Conservation (phyloP, 2,888 invertebrate species). For the Troides oblongomaculatus region DNA sequence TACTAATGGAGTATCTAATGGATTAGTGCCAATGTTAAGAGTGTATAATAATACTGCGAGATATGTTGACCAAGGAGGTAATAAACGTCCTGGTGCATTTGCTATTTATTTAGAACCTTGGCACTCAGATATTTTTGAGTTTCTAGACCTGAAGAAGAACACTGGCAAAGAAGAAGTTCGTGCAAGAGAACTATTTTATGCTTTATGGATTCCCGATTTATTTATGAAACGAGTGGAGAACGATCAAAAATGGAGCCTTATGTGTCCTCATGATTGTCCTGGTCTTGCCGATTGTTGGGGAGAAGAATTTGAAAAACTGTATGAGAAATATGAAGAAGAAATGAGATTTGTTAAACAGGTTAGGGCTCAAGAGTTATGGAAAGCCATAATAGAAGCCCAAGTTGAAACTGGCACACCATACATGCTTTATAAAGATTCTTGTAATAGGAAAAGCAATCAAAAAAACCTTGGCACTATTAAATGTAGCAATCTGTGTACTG, state of each 20-base stretch:
- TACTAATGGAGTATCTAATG: slow-evolving; percentile 96
- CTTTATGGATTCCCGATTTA: slow-evolving; percentile 98
- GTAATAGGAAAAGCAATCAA: slow-evolving; percentile 98
- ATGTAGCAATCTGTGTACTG: slow-evolving; percentile 98
- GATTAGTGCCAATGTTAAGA: slow-evolving; percentile 96
- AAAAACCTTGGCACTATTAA: slow-evolving; percentile 99
- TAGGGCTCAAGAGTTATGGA: slow-evolving; percentile 94
- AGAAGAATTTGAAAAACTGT: slow-evolving; percentile 94
- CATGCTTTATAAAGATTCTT: slow-evolving; percentile 97
- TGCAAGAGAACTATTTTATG: slow-evolving; percentile 97
- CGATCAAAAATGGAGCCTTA: slow-evolving; percentile 93
- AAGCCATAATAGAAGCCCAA: slow-evolving; percentile 95
- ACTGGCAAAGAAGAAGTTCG: slow-evolving; percentile 96
- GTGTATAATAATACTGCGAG: slow-evolving; percentile 97
- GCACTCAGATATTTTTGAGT: slow-evolving; percentile 98
- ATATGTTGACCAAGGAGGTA: slow-evolving; percentile 98
- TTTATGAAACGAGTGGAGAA: slow-evolving; percentile 97
- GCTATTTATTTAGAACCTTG: slow-evolving; percentile 99
- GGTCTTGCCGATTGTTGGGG: slow-evolving; percentile 96
- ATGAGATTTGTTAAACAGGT: slow-evolving; percentile 84
- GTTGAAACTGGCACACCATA: slow-evolving; percentile 99
- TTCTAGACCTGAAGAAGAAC: slow-evolving; percentile 96
- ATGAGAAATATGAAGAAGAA: slow-evolving; percentile 91
- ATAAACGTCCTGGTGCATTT: slow-evolving; percentile 98
- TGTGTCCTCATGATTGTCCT: slow-evolving; percentile 97